Evolutionary conservation across 2,797 vertebrate species (phyloP).

Genomic region (Lutjanus campechanus): DNA sequence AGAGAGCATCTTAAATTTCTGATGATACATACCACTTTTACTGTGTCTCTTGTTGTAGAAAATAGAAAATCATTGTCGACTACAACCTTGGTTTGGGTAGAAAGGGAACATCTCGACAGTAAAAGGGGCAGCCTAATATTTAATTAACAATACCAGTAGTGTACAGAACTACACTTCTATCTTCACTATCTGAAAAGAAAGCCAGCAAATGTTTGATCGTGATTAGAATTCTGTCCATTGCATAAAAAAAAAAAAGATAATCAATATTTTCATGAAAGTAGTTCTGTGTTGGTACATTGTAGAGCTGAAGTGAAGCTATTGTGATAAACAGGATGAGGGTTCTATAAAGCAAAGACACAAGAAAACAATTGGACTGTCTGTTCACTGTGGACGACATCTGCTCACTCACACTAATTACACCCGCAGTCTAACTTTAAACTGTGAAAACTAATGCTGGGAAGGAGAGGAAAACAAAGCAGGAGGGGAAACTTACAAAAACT

Average conservation of each 20-base stretch:
- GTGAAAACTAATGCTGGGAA: constrained; percentile 9
- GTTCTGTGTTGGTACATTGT: background rate
- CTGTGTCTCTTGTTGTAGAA: background rate
- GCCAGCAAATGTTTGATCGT: background rate
- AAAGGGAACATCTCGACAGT: constrained; percentile 12
- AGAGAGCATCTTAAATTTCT: too few relatives aligned
- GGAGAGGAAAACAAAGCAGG: constrained; percentile 5
- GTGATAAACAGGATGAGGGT: constrained; percentile 1
- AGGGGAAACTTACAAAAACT: background rate
- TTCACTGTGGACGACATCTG: constrained; percentile 24
- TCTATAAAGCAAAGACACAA: background rate
- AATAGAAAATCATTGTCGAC: background rate
- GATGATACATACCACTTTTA: too few relatives aligned
- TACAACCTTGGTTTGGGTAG: constrained; percentile 9
- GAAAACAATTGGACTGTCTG: constrained; percentile 20
- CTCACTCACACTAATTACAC: constrained; percentile 39
- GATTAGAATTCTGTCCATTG: background rate
- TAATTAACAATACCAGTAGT: background rate
- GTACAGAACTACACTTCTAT: background rate
- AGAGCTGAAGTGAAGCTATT: constrained; percentile 8
- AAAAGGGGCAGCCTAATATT: background rate
- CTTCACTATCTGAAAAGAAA: background rate
- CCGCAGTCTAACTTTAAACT: constrained; percentile 12
- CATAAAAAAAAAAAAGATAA: background rate
- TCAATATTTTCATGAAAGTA: background rate